A percentile compares a stretch with the other conserved stretches of the same genome.
phyloP scores from a whole-genome alignment of 2,113 vertebrate genomes.

The Nothoprocta perdicaria region DNA sequence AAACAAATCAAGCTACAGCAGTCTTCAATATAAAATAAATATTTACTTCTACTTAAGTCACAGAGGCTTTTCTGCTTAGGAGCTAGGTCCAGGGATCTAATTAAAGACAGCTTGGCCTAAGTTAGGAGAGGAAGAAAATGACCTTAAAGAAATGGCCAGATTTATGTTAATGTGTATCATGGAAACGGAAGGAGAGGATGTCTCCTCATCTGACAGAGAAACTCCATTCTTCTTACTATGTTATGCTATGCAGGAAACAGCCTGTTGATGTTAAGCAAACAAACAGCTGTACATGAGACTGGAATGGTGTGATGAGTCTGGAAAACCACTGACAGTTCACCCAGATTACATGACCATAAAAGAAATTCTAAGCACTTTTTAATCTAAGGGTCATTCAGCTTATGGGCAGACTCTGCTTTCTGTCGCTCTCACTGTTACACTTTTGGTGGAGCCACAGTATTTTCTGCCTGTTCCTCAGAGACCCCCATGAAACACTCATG shows the following conservation, averaged over 20 bases:
- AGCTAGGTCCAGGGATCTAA: neutral
- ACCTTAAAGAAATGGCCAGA: neutral
- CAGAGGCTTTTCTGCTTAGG: neutral
- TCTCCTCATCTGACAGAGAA: neutral
- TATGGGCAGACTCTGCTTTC: neutral
- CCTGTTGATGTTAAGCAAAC: neutral
- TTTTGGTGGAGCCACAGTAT: neutral
- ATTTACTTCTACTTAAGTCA: conserved; percentile 27
- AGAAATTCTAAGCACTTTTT: neutral
- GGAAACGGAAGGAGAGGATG: neutral
- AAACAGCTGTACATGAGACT: neutral
- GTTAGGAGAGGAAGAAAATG: neutral
- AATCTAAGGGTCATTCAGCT: neutral
- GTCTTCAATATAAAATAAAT: neutral
- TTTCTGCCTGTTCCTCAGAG: neutral
- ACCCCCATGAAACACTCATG: neutral
- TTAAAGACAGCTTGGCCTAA: neutral
- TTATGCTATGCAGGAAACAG: neutral
- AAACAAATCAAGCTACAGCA: neutral
- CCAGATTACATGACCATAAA: neutral
- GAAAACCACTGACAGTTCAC: neutral
- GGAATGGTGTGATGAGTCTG: neutral
- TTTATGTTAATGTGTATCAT: neutral
- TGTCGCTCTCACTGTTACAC: neutral
- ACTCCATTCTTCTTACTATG: neutral